Conservation (phyloP, 2,113 vertebrate species). For the Alectura lathami region DNA sequence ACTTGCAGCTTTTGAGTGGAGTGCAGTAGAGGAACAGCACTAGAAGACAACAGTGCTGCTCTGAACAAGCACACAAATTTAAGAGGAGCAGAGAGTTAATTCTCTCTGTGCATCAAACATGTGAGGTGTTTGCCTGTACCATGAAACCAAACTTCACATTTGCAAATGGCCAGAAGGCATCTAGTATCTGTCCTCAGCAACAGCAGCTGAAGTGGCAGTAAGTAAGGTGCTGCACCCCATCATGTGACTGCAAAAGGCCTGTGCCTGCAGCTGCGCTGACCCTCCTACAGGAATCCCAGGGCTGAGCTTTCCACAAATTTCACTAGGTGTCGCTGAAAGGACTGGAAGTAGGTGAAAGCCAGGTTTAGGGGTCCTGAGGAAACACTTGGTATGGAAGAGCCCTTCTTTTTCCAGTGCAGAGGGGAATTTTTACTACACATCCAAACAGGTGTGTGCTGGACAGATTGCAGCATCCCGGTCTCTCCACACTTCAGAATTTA, state of each 20-base stretch:
- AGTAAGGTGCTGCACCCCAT: fast-evolving
- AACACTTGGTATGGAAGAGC: fast-evolving
- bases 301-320: background rate
- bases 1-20: background rate
- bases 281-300: background rate
- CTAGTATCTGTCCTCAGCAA: background rate
- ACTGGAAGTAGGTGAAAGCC: background rate
- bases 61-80: background rate
- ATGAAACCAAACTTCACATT: background rate
- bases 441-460: background rate
- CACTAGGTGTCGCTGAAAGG: conserved; percentile 77
- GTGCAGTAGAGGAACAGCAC: background rate
- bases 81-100: background rate
- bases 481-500: background rate
- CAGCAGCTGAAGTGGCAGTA: background rate
- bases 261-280: fast-evolving
- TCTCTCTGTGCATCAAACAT: background rate
- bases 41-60: background rate
- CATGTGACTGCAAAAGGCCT: background rate
- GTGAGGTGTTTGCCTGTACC: background rate
- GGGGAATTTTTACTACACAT: background rate
- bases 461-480: background rate
- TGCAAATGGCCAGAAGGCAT: background rate
- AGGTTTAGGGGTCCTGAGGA: fast-evolving
- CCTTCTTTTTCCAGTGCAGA: background rate